Conservation (phyloP, 1,140 invertebrate species). For the Cryptotermes secundus region DNA sequence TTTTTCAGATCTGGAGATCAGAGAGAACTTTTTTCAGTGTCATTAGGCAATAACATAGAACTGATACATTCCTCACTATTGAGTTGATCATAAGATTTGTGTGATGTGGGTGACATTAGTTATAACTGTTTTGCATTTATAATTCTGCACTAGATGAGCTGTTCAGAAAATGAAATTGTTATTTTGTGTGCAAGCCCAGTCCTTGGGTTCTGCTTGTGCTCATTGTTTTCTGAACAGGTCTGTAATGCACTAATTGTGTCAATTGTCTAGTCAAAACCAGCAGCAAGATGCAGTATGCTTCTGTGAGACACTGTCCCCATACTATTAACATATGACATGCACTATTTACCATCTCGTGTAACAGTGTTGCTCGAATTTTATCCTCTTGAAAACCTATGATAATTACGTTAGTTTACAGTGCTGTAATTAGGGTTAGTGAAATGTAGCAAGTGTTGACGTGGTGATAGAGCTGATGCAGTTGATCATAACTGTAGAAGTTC, state of each 20-base stretch:
- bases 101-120: not conserved
- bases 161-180: not conserved
- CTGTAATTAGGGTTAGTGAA: not conserved
- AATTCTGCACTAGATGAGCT: not conserved
- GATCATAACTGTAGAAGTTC: not conserved
- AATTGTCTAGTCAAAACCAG: not conserved
- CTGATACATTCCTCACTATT: not conserved
- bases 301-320: not conserved
- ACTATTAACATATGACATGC: not conserved
- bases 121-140: not conserved
- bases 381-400: not conserved
- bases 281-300: slow-evolving; percentile 3
- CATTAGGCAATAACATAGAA: not conserved
- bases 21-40: not conserved
- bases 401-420: slow-evolving; percentile 1
- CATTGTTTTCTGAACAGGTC: not conserved
- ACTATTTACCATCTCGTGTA: not conserved
- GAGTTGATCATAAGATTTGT: not conserved
- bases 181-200: not conserved
- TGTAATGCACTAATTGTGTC: not conserved
- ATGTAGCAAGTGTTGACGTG: not conserved
- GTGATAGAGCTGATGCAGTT: not conserved
- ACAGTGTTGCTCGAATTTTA: not conserved
- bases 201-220: not conserved
- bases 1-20: not conserved